Base-by-base conservation (phyloP, 2,888 invertebrate species). In the Cheilosia impressa region DNA sequence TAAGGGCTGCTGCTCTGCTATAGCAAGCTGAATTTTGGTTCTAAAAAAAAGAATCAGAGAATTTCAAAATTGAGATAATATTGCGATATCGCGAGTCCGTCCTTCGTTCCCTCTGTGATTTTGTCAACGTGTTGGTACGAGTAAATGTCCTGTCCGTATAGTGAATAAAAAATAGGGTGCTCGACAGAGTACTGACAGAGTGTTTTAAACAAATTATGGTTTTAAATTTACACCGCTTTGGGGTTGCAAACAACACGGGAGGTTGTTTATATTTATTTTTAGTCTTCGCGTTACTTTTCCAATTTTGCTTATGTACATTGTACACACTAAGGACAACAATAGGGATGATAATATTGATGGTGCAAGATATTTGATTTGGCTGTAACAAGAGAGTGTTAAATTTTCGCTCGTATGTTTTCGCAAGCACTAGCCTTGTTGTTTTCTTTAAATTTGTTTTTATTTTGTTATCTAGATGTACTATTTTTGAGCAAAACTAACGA, bases 161-260 rank as follows among this genome's bases (percentile, higher is more conserved):
- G 55, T 45, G 9, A 66, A 34, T 43, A 10, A 47, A 57, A 19
- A 52, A 31, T 31, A 43, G 22, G 6, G 41, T 68, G 45, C 50
- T 66, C 41, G 55, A 31, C 31, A 43, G 68, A 57, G 69, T 27
- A 31, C 53, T 65, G 75, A n/a, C 47, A 55, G 75, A 77, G 80
- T 66, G 76, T 77, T 85, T 85, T 85, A 85, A 85, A 80, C 85
- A 85, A 85, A 85, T 85, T 85, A 85, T 85, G 85, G 85, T 85
- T 85, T 77, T 63, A 85, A 85, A 85, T 85, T 66, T 85, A 85
- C 80, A 85, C 85, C 85, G 85, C 85, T 85, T 85, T 85, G 80
- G 85, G 85, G 80, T 85, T 73, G 85, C 68, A 77, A 85, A 72
- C 76, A 81, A 77, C 80, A 72, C 81, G 55, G 84, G 81, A 66